A percentile compares a stretch with the other conserved stretches of the same genome.
These are phyloP conservation scores for Strigops habroptila DNA, from an alignment of 2,113 vertebrate genomes.

Conservation along the genomic window DNA sequence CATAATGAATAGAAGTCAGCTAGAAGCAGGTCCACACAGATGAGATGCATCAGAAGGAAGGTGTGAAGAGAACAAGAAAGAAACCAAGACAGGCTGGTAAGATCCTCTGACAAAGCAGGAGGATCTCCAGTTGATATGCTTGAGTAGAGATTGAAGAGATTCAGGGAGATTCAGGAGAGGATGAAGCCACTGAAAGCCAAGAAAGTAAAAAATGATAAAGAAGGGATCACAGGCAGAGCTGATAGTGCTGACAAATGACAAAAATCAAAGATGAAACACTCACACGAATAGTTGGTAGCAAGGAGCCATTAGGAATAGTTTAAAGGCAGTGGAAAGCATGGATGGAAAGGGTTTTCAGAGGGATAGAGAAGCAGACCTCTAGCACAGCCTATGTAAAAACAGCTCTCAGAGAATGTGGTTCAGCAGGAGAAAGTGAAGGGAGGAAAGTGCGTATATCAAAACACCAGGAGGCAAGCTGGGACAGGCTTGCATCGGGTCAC, in stretches of 20 bases:
- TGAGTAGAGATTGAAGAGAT: neutral
- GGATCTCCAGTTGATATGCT: neutral
- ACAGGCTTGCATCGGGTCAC: accelerated
- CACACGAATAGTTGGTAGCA: accelerated
- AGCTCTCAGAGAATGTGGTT: neutral
- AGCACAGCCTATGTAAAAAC: neutral
- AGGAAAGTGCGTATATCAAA: neutral
- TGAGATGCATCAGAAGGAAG: neutral
- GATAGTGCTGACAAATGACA: neutral
- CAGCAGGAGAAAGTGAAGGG: neutral
- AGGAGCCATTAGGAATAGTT: neutral
- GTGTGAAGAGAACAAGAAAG: neutral
- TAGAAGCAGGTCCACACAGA: neutral
- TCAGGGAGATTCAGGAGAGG: neutral
- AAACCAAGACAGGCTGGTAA: neutral
- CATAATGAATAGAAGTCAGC: neutral
- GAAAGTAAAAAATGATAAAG: neutral
- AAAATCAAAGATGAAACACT: neutral
- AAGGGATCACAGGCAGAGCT: neutral
- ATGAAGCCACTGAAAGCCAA: neutral
- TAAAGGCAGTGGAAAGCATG: neutral
- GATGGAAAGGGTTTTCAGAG: neutral
- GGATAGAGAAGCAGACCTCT: neutral
- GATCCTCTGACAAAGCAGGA: neutral
- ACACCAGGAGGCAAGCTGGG: neutral